These are phyloP conservation scores for Parazoanthus darwini DNA, from an alignment of 92 coral and sea anemone genomes.

Conservation along the genomic window DNA sequence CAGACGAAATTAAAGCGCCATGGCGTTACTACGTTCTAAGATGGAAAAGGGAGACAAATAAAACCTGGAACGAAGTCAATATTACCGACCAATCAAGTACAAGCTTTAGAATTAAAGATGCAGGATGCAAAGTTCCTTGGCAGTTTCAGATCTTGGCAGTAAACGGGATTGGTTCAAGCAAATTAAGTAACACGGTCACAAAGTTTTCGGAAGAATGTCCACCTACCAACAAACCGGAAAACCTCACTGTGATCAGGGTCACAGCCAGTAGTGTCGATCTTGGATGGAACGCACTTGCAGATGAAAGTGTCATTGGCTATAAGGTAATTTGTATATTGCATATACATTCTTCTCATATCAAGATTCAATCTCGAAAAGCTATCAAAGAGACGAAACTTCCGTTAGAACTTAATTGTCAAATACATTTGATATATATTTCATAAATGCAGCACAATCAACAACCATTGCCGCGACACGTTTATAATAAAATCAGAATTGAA, in stretches of 20 bases:
- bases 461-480: background rate
- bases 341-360: background rate
- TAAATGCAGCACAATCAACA: no score
- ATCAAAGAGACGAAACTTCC: no score
- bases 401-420: no score
- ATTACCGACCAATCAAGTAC: constrained; percentile 13
- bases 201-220: background rate
- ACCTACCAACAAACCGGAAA: background rate
- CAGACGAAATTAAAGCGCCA: background rate
- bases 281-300: constrained; percentile 10
- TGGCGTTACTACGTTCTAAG: constrained; percentile 2
- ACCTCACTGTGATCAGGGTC: background rate
- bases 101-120: background rate
- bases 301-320: background rate
- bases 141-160: constrained; percentile 18
- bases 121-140: constrained; percentile 13
- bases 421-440: no score
- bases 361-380: background rate
- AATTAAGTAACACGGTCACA: background rate
- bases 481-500: background rate
- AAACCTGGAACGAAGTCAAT: constrained; percentile 16
- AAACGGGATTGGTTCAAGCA: constrained; percentile 10
- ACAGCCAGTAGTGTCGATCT: constrained; percentile 1
- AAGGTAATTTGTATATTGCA: background rate
- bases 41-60: constrained; percentile 1